A percentile compares a stretch with the other conserved stretches of the same genome.
These are phyloP conservation scores for Drosophila arawakana DNA, from an alignment of 1,140 invertebrate species.

Conservation along the genomic window DNA sequence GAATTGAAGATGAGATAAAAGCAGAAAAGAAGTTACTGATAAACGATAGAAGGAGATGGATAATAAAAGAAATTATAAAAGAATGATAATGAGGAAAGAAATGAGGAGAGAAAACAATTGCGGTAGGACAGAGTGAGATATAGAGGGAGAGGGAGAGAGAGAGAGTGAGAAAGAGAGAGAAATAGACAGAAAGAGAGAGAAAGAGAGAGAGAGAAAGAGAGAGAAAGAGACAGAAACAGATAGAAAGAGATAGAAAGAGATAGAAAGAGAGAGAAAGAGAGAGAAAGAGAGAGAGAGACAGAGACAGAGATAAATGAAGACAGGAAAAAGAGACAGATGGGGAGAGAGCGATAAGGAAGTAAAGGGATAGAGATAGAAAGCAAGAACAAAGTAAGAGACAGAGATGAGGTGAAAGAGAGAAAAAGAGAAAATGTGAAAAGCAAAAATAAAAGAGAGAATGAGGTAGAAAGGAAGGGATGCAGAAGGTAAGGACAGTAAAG, in stretches of 20 bases:
- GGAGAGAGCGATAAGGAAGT: background rate
- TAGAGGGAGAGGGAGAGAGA: background rate
- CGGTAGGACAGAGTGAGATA: background rate
- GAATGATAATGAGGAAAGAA: background rate
- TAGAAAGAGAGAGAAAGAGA: background rate
- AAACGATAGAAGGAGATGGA: background rate
- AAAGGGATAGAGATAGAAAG: no score
- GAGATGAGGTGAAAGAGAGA: background rate
- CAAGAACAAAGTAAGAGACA: no score
- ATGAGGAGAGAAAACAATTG: no score
- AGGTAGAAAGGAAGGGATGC: no score
- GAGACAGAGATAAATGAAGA: background rate
- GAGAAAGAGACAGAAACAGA: background rate
- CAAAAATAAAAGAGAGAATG: background rate
- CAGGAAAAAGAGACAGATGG: background rate
- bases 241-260: no score
- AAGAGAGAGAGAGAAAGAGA: no score
- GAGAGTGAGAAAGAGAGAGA: background rate
- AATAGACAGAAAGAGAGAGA: background rate
- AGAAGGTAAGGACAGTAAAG: no score
- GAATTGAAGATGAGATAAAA: no score
- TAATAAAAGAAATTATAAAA: no score
- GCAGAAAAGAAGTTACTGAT: no score
- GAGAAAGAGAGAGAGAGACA: background rate
- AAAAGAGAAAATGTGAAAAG: background rate